Evolutionary conservation across 2,888 invertebrate genomes (phyloP).

Genomic region (Machimus rusticus): DNA sequence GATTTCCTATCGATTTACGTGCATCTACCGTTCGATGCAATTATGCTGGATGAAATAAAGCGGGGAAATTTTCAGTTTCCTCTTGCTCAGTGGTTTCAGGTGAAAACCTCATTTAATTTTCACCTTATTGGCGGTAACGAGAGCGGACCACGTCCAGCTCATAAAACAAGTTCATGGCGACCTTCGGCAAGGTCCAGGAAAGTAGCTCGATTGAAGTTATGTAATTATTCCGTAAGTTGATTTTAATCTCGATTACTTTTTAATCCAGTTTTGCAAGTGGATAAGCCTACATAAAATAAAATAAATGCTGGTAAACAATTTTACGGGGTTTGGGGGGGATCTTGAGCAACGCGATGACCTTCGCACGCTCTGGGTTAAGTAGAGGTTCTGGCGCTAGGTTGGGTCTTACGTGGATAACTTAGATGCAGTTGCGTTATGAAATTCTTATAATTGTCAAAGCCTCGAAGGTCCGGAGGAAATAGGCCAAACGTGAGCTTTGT

Average conservation of each 20-base stretch:
- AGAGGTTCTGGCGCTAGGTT: not conserved
- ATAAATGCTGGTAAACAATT: not conserved
- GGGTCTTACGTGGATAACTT: not conserved
- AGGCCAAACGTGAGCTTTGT: constrained; percentile 4
- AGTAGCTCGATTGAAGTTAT: not conserved
- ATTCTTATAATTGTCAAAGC: constrained; percentile 3
- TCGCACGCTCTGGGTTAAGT: not conserved
- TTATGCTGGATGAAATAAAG: not conserved
- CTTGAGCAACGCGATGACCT: not conserved
- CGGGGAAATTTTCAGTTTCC: not conserved
- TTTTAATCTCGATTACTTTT: not conserved
- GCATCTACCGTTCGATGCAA: not conserved
- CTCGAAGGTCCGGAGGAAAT: not conserved
- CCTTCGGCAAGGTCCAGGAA: not conserved
- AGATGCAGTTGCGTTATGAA: not conserved
- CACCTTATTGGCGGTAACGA: not conserved
- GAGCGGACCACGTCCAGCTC: not conserved
- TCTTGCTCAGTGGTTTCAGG: not conserved
- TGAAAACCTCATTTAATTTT: not conserved
- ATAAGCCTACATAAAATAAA: not conserved
- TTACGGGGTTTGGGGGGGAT: not conserved
- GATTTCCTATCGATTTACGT: not conserved
- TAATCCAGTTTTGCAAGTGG: not conserved
- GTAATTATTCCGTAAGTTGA: not conserved
- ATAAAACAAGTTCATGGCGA: not conserved